Evolutionary conservation across 1,140 invertebrate species (phyloP).

Genomic region (Diorhabda carinulata): DNA sequence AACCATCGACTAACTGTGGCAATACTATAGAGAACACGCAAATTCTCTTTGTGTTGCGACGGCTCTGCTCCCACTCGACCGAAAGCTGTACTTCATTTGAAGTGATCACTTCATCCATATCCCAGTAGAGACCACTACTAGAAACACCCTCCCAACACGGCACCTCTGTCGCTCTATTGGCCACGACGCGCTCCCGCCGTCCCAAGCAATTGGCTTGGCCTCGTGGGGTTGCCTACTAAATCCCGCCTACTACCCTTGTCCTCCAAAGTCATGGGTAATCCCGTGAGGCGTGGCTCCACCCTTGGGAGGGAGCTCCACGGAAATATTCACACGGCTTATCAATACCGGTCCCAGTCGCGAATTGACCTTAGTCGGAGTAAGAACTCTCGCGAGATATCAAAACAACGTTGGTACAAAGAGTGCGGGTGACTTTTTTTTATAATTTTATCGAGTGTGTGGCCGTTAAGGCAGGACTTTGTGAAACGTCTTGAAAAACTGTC

Average conservation of each 20-base stretch:
- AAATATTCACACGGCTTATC: slow-evolving; percentile 38
- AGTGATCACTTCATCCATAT: slow-evolving; percentile 6
- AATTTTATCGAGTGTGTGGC: slow-evolving; percentile 44
- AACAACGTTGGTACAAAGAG: slow-evolving; percentile 20
- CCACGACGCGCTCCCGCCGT: slow-evolving; percentile 26
- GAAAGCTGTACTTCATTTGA: slow-evolving; percentile 13
- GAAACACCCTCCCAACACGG: slow-evolving; percentile 16
- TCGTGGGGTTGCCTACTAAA: slow-evolving; percentile 28
- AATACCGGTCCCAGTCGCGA: slow-evolving; percentile 43
- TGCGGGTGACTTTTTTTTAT: slow-evolving; percentile 22
- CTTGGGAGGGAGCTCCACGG: slow-evolving; percentile 38
- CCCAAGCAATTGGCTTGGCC: slow-evolving; percentile 33
- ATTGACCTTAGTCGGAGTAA: slow-evolving; percentile 37
- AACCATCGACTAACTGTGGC: not conserved
- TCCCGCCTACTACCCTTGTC: slow-evolving; percentile 30
- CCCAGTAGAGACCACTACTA: slow-evolving; percentile 22
- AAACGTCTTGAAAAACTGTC: slow-evolving; percentile 42
- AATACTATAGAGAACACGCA: not conserved
- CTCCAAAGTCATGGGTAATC: slow-evolving; percentile 25
- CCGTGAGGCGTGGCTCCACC: slow-evolving; percentile 34
- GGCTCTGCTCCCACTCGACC: slow-evolving; percentile 11
- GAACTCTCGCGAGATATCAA: slow-evolving; percentile 42
- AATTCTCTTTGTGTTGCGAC: not conserved
- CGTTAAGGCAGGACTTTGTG: slow-evolving; percentile 19
- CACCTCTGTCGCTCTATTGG: slow-evolving; percentile 32